Conservation (phyloP, 2,113 vertebrate species). For the Misgurnus anguillicaudatus region DNA sequence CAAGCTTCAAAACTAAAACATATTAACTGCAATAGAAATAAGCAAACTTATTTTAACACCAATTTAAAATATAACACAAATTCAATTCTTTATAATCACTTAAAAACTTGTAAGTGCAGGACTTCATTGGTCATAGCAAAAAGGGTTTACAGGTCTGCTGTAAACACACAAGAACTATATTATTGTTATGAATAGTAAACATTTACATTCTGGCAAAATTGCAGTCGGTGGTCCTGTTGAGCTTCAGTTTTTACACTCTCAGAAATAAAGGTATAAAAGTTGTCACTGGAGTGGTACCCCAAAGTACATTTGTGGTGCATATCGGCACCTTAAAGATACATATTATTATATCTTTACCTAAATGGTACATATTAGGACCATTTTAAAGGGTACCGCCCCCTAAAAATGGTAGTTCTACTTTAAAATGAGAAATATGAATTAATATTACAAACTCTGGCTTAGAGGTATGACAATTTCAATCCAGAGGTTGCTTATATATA, state of each 20-base stretch:
- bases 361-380: too few relatives aligned
- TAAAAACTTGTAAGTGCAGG: conserved; percentile 29
- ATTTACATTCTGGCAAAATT: conserved; percentile 55
- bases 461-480: conserved; percentile 46
- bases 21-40: conserved; percentile 27
- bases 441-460: conserved; percentile 5
- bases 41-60: conserved; percentile 24
- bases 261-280: too few relatives aligned
- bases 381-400: too few relatives aligned
- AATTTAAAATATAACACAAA: conserved; percentile 46
- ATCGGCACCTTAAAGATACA: too few relatives aligned
- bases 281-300: too few relatives aligned
- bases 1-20: conserved; percentile 4
- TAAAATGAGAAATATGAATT: not conserved
- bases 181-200: not conserved
- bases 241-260: too few relatives aligned
- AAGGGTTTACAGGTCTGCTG: not conserved
- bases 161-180: not conserved
- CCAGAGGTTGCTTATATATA: not conserved
- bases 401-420: too few relatives aligned
- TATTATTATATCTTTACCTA: too few relatives aligned
- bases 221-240: conserved; percentile 51
- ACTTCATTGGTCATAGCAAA: conserved; percentile 39
- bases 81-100: conserved; percentile 36
- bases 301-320: too few relatives aligned